A percentile compares a stretch with the other conserved stretches of the same genome.
Evolutionary conservation across 2,797 vertebrate species (phyloP).

Genomic region (Anolis apletophallus): DNA sequence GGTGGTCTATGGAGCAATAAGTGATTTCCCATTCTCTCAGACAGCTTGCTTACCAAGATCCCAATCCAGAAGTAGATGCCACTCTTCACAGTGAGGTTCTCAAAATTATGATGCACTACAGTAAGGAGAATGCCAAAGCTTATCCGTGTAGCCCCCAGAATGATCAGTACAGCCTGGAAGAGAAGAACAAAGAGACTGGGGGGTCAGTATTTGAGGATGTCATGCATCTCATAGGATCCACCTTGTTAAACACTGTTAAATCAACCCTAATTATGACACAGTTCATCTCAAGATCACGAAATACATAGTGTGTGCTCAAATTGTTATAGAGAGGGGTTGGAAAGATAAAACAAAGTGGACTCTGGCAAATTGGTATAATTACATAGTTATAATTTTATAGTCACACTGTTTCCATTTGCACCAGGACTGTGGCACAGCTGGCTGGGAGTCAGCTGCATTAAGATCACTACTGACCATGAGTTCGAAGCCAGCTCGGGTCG

Average conservation of each 20-base stretch:
- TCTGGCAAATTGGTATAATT: too few relatives aligned
- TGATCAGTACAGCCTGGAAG: conserved; percentile 64
- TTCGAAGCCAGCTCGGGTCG: too few relatives aligned
- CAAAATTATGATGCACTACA: rapidly evolving
- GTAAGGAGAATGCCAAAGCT: conserved; percentile 60
- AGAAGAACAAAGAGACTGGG: not conserved
- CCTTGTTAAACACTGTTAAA: not conserved
- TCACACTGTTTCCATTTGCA: too few relatives aligned
- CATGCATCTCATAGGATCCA: not conserved
- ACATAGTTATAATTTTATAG: too few relatives aligned
- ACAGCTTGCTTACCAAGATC: conserved; percentile 54
- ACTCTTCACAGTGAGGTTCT: conserved; percentile 47
- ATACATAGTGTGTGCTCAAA: too few relatives aligned
- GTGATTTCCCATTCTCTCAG: not conserved
- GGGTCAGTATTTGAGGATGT: not conserved
- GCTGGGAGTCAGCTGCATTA: too few relatives aligned
- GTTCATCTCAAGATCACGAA: not conserved
- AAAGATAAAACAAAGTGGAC: too few relatives aligned
- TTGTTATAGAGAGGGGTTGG: too few relatives aligned
- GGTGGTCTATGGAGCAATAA: not conserved
- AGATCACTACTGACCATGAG: too few relatives aligned
- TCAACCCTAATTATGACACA: not conserved
- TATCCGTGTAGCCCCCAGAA: conserved; percentile 45
- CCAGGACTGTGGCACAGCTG: too few relatives aligned
- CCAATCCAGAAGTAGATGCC: conserved; percentile 69